phyloP scores from a whole-genome alignment of 1,140 invertebrate genomes.

The Chironomus tepperi region DNA sequence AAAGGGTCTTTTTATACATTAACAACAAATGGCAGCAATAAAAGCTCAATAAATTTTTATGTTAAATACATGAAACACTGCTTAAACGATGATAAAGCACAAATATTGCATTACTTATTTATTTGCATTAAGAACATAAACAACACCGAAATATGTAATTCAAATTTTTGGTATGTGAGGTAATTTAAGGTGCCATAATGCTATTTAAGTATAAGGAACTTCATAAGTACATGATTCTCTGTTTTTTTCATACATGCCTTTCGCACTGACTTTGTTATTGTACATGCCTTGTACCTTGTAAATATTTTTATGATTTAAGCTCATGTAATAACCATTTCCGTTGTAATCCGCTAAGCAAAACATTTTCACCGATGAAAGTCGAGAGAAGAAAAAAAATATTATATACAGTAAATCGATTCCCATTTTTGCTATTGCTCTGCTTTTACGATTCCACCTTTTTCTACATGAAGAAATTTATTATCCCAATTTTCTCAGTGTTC shows the following conservation, averaged over 20 bases:
- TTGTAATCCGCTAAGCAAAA: slow-evolving; percentile 21
- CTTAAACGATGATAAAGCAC: background rate
- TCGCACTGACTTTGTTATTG: background rate
- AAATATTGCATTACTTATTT: slow-evolving; percentile 9
- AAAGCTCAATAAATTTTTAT: slow-evolving; percentile 6
- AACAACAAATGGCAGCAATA: background rate
- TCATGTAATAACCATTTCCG: slow-evolving; percentile 21
- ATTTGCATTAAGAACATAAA: background rate
- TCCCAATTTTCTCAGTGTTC: background rate
- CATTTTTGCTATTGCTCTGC: background rate
- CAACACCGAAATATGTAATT: slow-evolving; percentile 14
- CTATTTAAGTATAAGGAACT: background rate
- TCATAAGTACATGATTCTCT: background rate
- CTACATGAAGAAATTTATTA: slow-evolving; percentile 6
- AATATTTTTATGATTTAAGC: slow-evolving; percentile 20
- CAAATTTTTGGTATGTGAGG: background rate
- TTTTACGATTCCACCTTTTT: background rate
- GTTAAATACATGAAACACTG: background rate
- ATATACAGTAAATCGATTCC: background rate
- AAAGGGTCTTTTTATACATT: too few species aligned
- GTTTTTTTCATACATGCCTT: too few species aligned
- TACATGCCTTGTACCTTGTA: background rate
- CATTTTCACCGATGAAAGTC: background rate
- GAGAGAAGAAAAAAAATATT: background rate
- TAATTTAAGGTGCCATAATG: background rate